These are phyloP conservation scores for Hydrocynus forskahlii DNA, from an alignment of 2,797 vertebrate species.

Conservation along the genomic window DNA sequence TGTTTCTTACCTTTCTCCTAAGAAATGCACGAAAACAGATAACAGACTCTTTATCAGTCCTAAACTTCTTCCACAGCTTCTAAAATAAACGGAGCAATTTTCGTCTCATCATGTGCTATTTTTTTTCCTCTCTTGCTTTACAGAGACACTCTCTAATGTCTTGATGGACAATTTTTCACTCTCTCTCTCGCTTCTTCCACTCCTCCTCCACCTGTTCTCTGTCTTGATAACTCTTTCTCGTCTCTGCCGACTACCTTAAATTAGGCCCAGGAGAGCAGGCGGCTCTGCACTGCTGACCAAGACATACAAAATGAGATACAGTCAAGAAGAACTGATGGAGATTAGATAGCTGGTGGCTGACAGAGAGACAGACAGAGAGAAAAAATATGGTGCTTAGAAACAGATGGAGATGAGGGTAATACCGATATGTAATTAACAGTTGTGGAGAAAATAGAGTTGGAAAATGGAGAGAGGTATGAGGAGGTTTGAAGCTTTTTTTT, in stretches of 20 bases:
- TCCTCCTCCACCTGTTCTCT: slow-evolving; percentile 4
- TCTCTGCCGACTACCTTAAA: slow-evolving; percentile 31
- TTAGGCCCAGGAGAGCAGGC: slow-evolving; percentile 25
- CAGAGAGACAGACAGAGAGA: background rate
- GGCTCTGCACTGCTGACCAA: slow-evolving; percentile 22
- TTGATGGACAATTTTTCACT: background rate
- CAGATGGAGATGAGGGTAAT: background rate
- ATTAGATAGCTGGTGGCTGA: slow-evolving; percentile 5
- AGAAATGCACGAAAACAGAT: background rate
- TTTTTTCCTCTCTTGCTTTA: background rate
- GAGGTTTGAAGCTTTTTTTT: background rate
- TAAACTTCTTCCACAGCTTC: background rate
- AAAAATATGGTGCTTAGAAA: background rate
- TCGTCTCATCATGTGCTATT: background rate
- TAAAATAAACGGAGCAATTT: slow-evolving; percentile 1
- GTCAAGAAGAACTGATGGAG: background rate
- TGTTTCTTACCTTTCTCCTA: background rate
- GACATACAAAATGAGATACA: background rate
- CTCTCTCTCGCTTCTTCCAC: slow-evolving; percentile 11
- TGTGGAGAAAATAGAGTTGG: background rate
- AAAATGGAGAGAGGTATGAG: background rate
- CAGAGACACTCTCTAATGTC: background rate
- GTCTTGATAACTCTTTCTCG: slow-evolving; percentile 18
- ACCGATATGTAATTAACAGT: background rate
- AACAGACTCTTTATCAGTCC: background rate